phyloP scores from a whole-genome alignment of 2,797 vertebrate genomes.

The Coregonus sp. region DNA sequence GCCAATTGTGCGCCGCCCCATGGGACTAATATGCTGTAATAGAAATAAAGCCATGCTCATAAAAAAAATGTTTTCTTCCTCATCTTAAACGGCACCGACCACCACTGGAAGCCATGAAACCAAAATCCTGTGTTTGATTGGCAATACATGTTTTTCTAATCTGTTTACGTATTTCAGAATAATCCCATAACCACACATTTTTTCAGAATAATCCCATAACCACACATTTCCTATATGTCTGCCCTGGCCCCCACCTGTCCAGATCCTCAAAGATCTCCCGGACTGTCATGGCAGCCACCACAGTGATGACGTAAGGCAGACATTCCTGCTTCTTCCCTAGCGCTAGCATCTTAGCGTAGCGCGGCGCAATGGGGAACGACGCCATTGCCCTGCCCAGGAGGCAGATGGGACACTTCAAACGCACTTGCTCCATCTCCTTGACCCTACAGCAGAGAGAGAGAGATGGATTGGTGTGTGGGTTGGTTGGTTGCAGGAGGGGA shows the following conservation, averaged over 20 bases:
- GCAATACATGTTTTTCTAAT: background rate
- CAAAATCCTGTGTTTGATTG: background rate
- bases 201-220: background rate
- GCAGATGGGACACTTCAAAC: slow-evolving; percentile 88
- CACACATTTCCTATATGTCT: background rate
- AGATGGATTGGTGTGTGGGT: background rate
- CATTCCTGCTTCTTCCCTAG: slow-evolving; percentile 87
- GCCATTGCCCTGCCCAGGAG: slow-evolving; percentile 90
- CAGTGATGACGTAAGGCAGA: slow-evolving; percentile 85
- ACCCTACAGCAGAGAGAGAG: slow-evolving; percentile 65
- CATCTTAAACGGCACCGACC: background rate
- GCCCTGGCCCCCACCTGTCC: slow-evolving; percentile 74
- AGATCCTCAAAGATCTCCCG: slow-evolving; percentile 92
- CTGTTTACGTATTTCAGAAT: background rate
- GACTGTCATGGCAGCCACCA: slow-evolving; percentile 95
- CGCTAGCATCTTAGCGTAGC: slow-evolving; percentile 93
- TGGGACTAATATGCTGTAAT: too few relatives aligned
- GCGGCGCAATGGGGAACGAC: slow-evolving; percentile 91
- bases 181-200: background rate
- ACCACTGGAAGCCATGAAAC: background rate
- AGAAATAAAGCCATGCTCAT: too few relatives aligned
- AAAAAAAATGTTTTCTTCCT: too few relatives aligned
- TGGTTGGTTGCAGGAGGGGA: background rate
- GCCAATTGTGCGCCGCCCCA: too few relatives aligned
- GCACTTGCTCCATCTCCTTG: slow-evolving; percentile 78